Evolutionary conservation across 1,140 invertebrate genomes (phyloP).

Genomic region (Hyles vespertilio): DNA sequence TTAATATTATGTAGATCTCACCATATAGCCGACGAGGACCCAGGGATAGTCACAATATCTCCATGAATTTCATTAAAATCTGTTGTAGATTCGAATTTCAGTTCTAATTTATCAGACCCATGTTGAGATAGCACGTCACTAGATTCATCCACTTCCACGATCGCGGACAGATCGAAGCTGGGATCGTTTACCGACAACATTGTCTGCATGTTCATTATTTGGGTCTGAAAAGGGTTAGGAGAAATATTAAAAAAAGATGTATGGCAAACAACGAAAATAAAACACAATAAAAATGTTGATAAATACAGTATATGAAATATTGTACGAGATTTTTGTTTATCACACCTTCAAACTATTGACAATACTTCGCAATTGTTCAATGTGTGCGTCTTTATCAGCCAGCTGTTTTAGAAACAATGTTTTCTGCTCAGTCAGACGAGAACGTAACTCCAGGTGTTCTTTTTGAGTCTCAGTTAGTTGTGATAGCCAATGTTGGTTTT

Average conservation of each 20-base stretch:
- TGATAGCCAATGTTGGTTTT: constrained; percentile 66
- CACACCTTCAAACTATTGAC: constrained; percentile 63
- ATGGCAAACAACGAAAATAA: too few relatives aligned
- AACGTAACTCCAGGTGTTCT: constrained; percentile 53
- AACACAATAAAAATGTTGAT: not conserved
- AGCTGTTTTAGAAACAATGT: constrained; percentile 52
- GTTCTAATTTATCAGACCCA: constrained; percentile 52
- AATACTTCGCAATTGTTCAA: constrained; percentile 56
- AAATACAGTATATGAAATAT: not conserved
- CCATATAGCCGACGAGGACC: constrained; percentile 56
- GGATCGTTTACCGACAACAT: constrained; percentile 64
- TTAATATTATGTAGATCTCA: constrained; percentile 15
- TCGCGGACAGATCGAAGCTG: constrained; percentile 67
- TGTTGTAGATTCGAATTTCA: constrained; percentile 53
- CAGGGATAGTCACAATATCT: constrained; percentile 41
- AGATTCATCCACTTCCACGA: constrained; percentile 65
- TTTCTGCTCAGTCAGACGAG: constrained; percentile 59
- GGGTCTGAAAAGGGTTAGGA: constrained; percentile 46
- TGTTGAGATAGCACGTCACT: constrained; percentile 51
- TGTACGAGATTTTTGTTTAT: not conserved
- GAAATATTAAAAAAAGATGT: too few relatives aligned
- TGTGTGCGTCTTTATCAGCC: constrained; percentile 62
- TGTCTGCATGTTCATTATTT: constrained; percentile 68
- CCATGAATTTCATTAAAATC: constrained; percentile 51
- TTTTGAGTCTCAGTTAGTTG: constrained; percentile 57